A percentile compares a stretch with the other conserved stretches of the same genome.
Conservation (phyloP, 1,140 invertebrate genomes). For the Pseudomyrmex pallidus region DNA sequence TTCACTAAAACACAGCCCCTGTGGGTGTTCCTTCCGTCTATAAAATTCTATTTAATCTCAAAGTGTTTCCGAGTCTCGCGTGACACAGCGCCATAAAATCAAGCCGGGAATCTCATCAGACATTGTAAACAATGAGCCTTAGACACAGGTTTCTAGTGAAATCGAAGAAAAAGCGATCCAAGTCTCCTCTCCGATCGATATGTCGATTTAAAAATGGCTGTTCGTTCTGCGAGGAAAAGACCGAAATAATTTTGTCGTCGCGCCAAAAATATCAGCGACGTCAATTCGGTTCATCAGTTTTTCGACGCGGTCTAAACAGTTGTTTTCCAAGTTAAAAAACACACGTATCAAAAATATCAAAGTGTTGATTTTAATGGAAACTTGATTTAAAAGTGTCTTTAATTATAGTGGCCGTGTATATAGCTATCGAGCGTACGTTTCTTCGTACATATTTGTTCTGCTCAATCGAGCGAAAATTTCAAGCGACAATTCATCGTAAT, state of each 20-base stretch:
- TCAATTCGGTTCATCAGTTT: not conserved
- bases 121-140: slow-evolving; percentile 48
- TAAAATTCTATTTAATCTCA: not conserved
- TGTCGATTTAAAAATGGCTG: not conserved
- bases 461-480: not conserved
- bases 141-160: slow-evolving; percentile 44
- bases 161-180: not conserved
- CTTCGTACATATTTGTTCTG: not conserved
- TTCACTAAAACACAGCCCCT: not conserved
- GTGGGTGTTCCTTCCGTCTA: not conserved
- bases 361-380: not conserved
- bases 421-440: not conserved
- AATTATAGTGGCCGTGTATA: too few species aligned
- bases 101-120: slow-evolving; percentile 27
- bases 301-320: not conserved
- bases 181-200: not conserved
- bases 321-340: not conserved
- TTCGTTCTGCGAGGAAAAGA: not conserved
- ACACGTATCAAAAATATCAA: slow-evolving; percentile 7
- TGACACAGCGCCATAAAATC: too few species aligned
- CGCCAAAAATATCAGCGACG: not conserved
- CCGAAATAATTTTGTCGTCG: slow-evolving; percentile 1
- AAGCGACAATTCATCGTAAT: not conserved
- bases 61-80: not conserved
- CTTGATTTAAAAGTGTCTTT: not conserved